Conservation (phyloP, 2,113 vertebrate genomes). For the Neogale vison region DNA sequence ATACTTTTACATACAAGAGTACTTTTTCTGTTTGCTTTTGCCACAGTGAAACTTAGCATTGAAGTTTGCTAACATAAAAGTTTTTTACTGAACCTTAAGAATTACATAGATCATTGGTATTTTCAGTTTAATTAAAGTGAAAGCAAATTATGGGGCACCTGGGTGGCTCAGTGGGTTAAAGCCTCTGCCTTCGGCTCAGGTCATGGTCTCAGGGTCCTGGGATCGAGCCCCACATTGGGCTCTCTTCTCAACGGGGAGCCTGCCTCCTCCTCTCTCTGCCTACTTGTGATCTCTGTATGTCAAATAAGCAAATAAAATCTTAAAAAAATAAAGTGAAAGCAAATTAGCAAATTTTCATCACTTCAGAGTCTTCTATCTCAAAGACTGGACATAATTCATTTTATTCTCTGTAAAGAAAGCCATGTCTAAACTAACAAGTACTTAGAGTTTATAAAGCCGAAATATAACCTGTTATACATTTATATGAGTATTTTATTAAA, state of each 20-base stretch:
- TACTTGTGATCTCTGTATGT: too few relatives aligned
- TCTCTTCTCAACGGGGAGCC: too few relatives aligned
- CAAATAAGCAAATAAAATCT: too few relatives aligned
- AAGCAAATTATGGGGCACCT: neutral
- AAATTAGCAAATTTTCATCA: neutral
- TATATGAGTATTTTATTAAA: neutral
- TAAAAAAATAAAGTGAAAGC: neutral
- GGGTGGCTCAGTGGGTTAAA: too few relatives aligned
- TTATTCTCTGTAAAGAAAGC: neutral
- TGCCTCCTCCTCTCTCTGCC: too few relatives aligned
- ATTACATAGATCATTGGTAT: neutral
- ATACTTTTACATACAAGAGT: neutral
- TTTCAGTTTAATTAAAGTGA: neutral
- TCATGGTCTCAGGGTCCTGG: too few relatives aligned
- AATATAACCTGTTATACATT: neutral
- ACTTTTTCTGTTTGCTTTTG: neutral
- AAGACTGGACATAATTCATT: neutral
- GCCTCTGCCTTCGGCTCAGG: too few relatives aligned
- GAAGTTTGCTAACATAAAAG: neutral
- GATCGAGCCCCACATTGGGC: too few relatives aligned
- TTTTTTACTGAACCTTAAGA: neutral
- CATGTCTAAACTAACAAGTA: neutral
- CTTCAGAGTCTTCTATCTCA: neutral
- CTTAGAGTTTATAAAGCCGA: neutral
- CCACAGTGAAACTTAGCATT: neutral